Conservation (phyloP, 2,797 vertebrate species). For the Masticophis lateralis region DNA sequence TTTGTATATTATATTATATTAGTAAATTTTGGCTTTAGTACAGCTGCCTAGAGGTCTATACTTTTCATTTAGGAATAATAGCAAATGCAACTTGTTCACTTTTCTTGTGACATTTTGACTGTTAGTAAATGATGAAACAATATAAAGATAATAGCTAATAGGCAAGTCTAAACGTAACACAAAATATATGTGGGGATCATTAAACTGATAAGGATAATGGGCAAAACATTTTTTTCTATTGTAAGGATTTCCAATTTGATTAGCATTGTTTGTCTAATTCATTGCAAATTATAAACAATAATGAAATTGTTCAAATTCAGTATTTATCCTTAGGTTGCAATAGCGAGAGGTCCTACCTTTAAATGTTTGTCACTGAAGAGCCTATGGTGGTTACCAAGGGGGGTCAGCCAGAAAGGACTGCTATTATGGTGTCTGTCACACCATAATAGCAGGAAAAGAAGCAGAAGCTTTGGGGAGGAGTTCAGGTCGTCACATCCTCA, state of each 20-base stretch:
- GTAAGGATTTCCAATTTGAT: no score
- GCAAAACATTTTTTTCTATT: background rate
- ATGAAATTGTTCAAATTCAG: background rate
- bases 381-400: background rate
- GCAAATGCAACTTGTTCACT: background rate
- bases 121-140: background rate
- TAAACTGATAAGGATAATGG: background rate
- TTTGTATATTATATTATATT: background rate
- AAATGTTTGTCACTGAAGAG: background rate
- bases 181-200: background rate
- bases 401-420: background rate
- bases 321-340: background rate
- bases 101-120: background rate
- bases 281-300: background rate
- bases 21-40: background rate
- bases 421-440: background rate
- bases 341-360: background rate
- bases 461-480: background rate
- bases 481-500: background rate
- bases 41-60: background rate
- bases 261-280: background rate
- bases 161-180: background rate
- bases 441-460: background rate
- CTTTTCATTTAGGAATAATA: background rate
- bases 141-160: background rate